A percentile compares a stretch with the other conserved stretches of the same genome.
These are phyloP conservation scores for Pentalonia nigronervosa DNA, from an alignment of 1,140 invertebrate genomes.

Conservation along the genomic window DNA sequence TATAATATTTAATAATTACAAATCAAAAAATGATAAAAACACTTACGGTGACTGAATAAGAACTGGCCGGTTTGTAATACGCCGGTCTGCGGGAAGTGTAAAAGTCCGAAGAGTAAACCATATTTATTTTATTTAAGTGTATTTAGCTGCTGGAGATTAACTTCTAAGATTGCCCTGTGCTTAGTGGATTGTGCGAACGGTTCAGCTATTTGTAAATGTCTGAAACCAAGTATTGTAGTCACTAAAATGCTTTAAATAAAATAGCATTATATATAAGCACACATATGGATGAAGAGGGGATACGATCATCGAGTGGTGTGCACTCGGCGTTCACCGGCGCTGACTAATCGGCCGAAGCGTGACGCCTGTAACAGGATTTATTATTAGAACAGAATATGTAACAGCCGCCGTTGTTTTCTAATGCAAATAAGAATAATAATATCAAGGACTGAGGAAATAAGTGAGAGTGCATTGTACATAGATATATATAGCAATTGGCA, in stretches of 20 bases:
- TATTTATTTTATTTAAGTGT: constrained; percentile 65
- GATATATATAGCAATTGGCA: not conserved
- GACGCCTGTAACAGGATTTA: constrained; percentile 30
- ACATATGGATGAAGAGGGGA: not conserved
- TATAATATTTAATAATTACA: not conserved
- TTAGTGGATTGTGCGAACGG: not conserved
- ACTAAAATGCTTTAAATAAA: constrained; percentile 42
- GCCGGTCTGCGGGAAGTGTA: constrained; percentile 81
- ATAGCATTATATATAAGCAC: constrained; percentile 47
- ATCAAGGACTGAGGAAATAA: not conserved
- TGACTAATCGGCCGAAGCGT: constrained; percentile 42
- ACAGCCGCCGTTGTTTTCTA: constrained; percentile 32
- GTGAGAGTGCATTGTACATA: not conserved
- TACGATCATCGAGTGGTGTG: constrained; percentile 33
- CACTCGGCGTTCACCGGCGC: constrained; percentile 45
- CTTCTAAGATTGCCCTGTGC: not conserved
- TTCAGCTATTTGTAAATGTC: not conserved
- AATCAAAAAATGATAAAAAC: not conserved
- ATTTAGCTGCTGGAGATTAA: too few species aligned
- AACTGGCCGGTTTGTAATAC: constrained; percentile 67
- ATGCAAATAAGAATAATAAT: constrained; percentile 21
- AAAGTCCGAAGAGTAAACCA: constrained; percentile 91
- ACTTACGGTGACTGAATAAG: constrained; percentile 80
- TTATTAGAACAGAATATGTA: constrained; percentile 41
- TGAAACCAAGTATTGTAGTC: not conserved